phyloP scores from a whole-genome alignment of 2,113 vertebrate species.

The Mesocricetus auratus region DNA sequence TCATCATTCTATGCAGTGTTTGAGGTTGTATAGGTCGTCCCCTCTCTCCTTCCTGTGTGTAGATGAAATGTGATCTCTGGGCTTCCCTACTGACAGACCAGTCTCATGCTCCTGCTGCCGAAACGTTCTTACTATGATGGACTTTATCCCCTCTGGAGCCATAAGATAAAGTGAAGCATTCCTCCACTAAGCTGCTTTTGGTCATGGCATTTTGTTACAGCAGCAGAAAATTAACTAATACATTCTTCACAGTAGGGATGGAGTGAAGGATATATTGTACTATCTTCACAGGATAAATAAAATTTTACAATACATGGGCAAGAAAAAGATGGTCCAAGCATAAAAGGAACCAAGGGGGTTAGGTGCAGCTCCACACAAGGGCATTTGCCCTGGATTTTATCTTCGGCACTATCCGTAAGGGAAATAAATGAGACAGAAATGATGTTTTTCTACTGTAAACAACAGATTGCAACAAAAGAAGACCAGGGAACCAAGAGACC shows the following conservation, averaged over 20 bases:
- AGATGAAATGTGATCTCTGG: neutral
- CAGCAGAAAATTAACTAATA: neutral
- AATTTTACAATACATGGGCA: neutral
- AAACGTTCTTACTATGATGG: too few species aligned
- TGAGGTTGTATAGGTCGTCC: too few species aligned
- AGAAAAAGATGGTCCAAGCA: neutral
- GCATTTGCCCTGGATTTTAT: neutral
- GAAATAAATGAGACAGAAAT: neutral
- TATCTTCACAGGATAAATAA: neutral
- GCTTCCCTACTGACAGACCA: neutral
- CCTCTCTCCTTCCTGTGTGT: neutral
- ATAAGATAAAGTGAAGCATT: neutral
- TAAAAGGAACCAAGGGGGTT: neutral
- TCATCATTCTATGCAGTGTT: neutral
- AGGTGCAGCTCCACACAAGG: neutral
- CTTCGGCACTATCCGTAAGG: neutral
- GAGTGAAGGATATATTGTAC: neutral
- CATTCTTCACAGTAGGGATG: neutral
- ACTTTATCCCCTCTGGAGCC: neutral
- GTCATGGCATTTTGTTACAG: neutral
- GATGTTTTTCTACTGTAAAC: neutral
- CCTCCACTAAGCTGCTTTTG: neutral
- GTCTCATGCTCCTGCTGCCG: neutral
- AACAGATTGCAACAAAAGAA: neutral
- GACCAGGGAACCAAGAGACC: neutral